A percentile compares a stretch with the other conserved stretches of the same genome.
Evolutionary conservation across 1,140 invertebrate species (phyloP).

Genomic region (Drosophila tropicalis): DNA sequence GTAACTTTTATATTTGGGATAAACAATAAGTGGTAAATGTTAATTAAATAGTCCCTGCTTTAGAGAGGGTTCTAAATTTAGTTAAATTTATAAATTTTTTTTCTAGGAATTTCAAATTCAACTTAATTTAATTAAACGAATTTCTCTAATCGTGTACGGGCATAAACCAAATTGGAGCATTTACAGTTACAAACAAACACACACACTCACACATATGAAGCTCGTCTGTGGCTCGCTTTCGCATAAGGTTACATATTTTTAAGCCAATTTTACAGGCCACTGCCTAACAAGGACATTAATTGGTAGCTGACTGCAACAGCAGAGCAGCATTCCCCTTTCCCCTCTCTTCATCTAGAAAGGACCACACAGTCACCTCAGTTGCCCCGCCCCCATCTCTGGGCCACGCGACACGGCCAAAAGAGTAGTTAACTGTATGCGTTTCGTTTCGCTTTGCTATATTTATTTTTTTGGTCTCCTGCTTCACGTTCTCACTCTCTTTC

Average conservation of each 20-base stretch:
- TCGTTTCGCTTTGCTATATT: conserved; percentile 22
- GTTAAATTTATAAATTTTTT: no score
- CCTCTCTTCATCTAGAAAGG: conserved; percentile 17
- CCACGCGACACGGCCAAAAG: conserved; percentile 65
- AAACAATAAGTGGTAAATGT: no score
- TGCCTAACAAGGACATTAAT: conserved; percentile 83
- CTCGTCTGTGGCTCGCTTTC: conserved; percentile 48
- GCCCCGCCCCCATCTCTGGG: conserved; percentile 10
- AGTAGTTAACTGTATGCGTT: conserved; percentile 67
- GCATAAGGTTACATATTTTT: conserved; percentile 80
- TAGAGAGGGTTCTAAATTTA: no score
- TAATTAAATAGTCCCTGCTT: no score
- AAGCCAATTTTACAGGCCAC: conserved; percentile 82
- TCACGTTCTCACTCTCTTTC: not conserved
- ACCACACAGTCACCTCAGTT: conserved; percentile 35
- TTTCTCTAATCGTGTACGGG: not conserved
- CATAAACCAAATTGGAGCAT: not conserved
- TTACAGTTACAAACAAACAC: conserved; percentile 3
- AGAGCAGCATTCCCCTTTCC: conserved; percentile 15
- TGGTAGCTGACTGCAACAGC: conserved; percentile 62
- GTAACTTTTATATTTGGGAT: no score
- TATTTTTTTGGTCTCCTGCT: conserved; percentile 9
- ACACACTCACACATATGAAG: not conserved
- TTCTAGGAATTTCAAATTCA: not conserved
- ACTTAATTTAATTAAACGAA: not conserved